phyloP scores from a whole-genome alignment of 2,797 vertebrate genomes.

The Poecile montanus region DNA sequence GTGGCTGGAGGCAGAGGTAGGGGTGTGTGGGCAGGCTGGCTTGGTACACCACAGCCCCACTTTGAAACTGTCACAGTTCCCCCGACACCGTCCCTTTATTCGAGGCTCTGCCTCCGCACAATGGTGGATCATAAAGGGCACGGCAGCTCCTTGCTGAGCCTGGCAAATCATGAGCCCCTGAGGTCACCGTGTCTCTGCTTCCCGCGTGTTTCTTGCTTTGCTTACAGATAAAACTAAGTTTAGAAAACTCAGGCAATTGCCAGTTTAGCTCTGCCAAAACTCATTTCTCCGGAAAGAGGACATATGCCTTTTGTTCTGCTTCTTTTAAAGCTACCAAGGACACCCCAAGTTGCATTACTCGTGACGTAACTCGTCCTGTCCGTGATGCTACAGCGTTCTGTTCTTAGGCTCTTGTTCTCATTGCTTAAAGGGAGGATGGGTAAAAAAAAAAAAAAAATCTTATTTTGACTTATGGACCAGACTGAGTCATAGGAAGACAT shows the following conservation, averaged over 20 bases:
- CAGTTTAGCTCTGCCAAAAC: conserved; percentile 37
- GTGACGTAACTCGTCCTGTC: conserved; percentile 30
- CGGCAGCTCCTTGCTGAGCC: conserved; percentile 41
- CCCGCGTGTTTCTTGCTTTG: conserved; percentile 32
- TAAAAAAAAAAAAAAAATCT: conserved; percentile 5
- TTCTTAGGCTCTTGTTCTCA: conserved; percentile 50
- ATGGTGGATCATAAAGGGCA: conserved; percentile 15
- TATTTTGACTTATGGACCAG: conserved; percentile 63
- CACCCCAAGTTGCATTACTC: conserved; percentile 29
- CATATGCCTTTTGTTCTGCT: conserved; percentile 36
- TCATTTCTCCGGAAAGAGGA: conserved; percentile 17
- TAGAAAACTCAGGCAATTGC: conserved; percentile 40
- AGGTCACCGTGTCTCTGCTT: conserved; percentile 37
- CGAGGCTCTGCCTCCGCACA: not conserved
- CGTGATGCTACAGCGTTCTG: conserved; percentile 34
- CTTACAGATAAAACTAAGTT: conserved; percentile 60
- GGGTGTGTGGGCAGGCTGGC: not conserved
- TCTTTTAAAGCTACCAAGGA: conserved; percentile 57
- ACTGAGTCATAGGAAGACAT: conserved; percentile 62
- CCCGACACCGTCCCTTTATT: not conserved
- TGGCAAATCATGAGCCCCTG: conserved; percentile 30
- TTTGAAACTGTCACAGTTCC: not conserved
- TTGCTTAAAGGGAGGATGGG: conserved; percentile 27
- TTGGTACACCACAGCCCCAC: not conserved
- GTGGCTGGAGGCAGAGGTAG: not conserved